Percentiles rank a stretch among this genome's conserved stretches.
Evolutionary conservation across 2,888 invertebrate genomes (phyloP).

Genomic region (Pimpla rufipes): DNA sequence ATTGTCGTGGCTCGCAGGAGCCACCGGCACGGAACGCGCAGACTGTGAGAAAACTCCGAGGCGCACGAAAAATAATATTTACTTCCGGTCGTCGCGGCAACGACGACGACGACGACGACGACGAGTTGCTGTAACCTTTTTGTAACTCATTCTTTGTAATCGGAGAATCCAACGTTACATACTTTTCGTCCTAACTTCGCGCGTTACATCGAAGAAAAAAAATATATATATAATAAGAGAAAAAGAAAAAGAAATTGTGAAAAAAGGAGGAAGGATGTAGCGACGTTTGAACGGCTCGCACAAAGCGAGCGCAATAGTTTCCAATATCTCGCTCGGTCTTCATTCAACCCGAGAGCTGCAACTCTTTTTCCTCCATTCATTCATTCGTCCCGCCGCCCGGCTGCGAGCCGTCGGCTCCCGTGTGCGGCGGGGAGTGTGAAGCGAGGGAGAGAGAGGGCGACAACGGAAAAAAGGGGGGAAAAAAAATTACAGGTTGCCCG

Average conservation of each 20-base stretch:
- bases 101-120: slow-evolving; percentile 9
- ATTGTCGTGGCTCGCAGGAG: slow-evolving; percentile 74
- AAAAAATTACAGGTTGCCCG: slow-evolving; percentile 76
- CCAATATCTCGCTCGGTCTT: slow-evolving; percentile 67
- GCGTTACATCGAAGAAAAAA: slow-evolving; percentile 2
- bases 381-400: slow-evolving; percentile 65
- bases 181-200: slow-evolving; percentile 73
- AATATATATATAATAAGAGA: no score
- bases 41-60: slow-evolving; percentile 64
- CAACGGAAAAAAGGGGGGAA: slow-evolving; percentile 46
- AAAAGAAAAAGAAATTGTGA: slow-evolving; percentile 2
- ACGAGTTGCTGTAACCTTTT: slow-evolving; percentile 69
- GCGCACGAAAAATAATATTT: slow-evolving; percentile 79
- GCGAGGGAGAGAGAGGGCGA: slow-evolving; percentile 26
- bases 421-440: slow-evolving; percentile 56
- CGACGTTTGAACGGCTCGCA: slow-evolving; percentile 20
- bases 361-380: slow-evolving; percentile 70
- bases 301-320: slow-evolving; percentile 61
- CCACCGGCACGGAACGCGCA: slow-evolving; percentile 28
- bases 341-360: slow-evolving; percentile 61
- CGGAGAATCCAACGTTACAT: slow-evolving; percentile 67
- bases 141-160: slow-evolving; percentile 72
- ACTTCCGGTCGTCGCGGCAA: slow-evolving; percentile 76
- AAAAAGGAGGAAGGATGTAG: neutral
- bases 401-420: slow-evolving; percentile 58